A percentile compares a stretch with the other conserved stretches of the same genome.
These are phyloP conservation scores for Acheta domesticus DNA, from an alignment of 2,888 invertebrate genomes.

Conservation along the genomic window DNA sequence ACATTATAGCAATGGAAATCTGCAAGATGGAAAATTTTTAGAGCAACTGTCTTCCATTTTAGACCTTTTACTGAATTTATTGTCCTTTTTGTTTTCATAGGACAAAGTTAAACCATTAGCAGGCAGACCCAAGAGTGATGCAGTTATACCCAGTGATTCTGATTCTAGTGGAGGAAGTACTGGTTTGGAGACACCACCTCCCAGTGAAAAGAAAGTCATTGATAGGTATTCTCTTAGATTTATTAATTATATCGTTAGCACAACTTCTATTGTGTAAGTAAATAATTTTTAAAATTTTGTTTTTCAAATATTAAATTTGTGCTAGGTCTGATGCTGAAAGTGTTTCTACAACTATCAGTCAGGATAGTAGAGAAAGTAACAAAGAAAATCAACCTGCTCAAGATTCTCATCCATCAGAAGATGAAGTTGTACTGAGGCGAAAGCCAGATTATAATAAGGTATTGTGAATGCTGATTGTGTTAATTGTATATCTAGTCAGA, in stretches of 20 bases:
- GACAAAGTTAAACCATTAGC: neutral
- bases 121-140: neutral
- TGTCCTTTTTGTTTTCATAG: neutral
- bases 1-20: no score
- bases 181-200: neutral
- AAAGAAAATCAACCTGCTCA: slow-evolving; percentile 49
- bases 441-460: slow-evolving; percentile 54
- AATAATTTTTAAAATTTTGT: neutral
- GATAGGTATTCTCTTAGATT: neutral
- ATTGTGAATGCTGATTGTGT: slow-evolving; percentile 26
- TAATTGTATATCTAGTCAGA: neutral
- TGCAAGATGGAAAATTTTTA: no score
- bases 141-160: neutral
- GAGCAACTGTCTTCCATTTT: no score
- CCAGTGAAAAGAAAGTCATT: neutral
- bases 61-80: no score
- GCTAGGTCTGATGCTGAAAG: slow-evolving; percentile 73
- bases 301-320: neutral
- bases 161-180: neutral
- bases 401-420: slow-evolving; percentile 49
- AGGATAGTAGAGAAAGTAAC: slow-evolving; percentile 66
- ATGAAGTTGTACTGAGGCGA: slow-evolving; percentile 68
- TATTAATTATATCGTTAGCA: no score
- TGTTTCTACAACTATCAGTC: slow-evolving; percentile 73
- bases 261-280: neutral